phyloP scores from a whole-genome alignment of 2,113 vertebrate species.

The Oryzias melastigma region DNA sequence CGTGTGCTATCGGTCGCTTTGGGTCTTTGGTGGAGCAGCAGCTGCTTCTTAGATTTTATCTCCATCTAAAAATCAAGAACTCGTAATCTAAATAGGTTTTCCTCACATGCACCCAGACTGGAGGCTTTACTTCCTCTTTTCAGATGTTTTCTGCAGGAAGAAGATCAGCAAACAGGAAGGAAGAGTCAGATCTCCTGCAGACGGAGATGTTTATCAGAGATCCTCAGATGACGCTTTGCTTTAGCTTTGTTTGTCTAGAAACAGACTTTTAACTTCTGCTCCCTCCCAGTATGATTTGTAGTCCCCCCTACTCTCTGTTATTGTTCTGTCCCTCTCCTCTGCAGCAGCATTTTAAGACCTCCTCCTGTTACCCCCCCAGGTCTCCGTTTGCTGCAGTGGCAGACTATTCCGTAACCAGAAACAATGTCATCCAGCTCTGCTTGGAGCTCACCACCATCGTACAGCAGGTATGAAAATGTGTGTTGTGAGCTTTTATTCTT shows the following conservation, averaged over 20 bases:
- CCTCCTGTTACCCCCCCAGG: conserved; percentile 73
- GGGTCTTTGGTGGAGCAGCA: too few relatives aligned
- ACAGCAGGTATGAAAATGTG: conserved; percentile 85
- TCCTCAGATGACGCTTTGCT: too few relatives aligned
- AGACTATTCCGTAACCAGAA: conserved; percentile 97
- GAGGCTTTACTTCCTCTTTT: too few relatives aligned
- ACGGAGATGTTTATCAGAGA: neutral
- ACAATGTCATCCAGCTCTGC: conserved; percentile 98
- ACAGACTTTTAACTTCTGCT: neutral
- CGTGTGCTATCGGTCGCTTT: too few relatives aligned
- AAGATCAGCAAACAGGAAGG: too few relatives aligned
- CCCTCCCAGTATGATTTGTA: neutral
- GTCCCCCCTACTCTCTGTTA: neutral
- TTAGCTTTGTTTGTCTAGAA: too few relatives aligned
- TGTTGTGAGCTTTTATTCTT: conserved; percentile 46
- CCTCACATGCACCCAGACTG: too few relatives aligned
- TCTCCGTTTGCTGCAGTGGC: conserved; percentile 97
- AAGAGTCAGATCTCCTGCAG: neutral
- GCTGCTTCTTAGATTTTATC: too few relatives aligned
- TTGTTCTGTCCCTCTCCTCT: conserved; percentile 33
- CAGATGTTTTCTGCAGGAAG: too few relatives aligned
- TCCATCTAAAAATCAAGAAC: too few relatives aligned
- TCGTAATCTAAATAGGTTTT: too few relatives aligned
- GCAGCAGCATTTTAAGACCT: conserved; percentile 32
- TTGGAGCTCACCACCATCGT: conserved; percentile 98